These are phyloP conservation scores for Anas platyrhynchos DNA, from an alignment of 2,113 vertebrate species.

Conservation along the genomic window DNA sequence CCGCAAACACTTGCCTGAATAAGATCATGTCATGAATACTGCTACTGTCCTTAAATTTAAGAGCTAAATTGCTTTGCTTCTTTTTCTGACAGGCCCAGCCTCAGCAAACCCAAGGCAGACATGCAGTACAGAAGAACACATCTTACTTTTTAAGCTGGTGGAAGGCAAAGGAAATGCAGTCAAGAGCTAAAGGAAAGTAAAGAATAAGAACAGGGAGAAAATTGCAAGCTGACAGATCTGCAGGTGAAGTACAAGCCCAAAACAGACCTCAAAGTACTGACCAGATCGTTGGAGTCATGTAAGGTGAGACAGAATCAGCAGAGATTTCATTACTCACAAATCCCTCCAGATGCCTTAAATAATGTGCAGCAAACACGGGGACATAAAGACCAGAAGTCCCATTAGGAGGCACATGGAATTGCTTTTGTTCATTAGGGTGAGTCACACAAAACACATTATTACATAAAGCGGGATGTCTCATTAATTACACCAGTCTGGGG, in stretches of 20 bases:
- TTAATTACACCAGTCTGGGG: slow-evolving; percentile 45
- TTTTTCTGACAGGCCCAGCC: not conserved
- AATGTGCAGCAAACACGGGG: slow-evolving; percentile 47
- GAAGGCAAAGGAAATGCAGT: not conserved
- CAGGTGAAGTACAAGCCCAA: not conserved
- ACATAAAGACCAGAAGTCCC: slow-evolving; percentile 24
- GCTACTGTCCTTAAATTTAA: not conserved
- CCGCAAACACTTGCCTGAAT: not conserved
- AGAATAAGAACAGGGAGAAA: not conserved
- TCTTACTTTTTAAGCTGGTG: not conserved
- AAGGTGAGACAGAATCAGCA: slow-evolving; percentile 37
- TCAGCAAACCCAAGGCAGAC: not conserved
- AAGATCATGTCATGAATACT: not conserved
- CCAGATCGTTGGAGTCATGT: slow-evolving; percentile 22
- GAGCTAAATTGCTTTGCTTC: not conserved
- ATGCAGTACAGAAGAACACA: rapidly evolving
- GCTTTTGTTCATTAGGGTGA: slow-evolving; percentile 54
- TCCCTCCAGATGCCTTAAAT: slow-evolving; percentile 55
- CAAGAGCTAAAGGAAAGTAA: not conserved
- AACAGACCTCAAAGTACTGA: slow-evolving; percentile 12
- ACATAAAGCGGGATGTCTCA: slow-evolving; percentile 16
- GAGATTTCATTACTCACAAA: slow-evolving; percentile 56
- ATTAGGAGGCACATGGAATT: not conserved
- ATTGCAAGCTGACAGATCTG: not conserved
- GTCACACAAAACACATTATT: slow-evolving; percentile 25